Base-by-base conservation (phyloP, 2,888 invertebrate species). In the Tenthredo livida region DNA sequence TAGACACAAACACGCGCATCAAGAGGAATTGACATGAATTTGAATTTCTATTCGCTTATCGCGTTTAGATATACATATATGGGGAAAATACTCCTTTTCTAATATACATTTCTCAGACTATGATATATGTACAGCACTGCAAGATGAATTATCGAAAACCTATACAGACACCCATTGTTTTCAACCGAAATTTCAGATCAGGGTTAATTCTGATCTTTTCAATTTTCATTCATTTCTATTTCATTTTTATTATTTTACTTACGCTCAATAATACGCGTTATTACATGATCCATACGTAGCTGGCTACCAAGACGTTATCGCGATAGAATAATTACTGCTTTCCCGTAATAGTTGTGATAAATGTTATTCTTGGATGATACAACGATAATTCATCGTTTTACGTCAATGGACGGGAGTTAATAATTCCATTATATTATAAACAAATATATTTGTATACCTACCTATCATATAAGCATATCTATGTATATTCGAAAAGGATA, bases 21-120 rank as follows among this genome's bases (percentile, higher is more conserved):
- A 67, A 67, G 17, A 15, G 33, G 33, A 33, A 33, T 67, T 33
- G 33, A 67, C 67, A 33, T 33, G 15, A 17, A 33, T 67, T 67
- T 33, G 67, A 29, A 67, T 67, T 67, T 67, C 33, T 67, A 67
- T 67, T 67, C 67, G 33, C 67, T 33, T 67, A 67, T 67, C 67
- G 29, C 33, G 33, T 33, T 17, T 17, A 33, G 29, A 12, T 67
- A 33, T 67, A 33, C 29, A 29, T n/a, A n/a, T n/a, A n/a, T n/a
- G 33, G 21, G 15, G 67, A 10, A 25, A 61, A 25, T 21, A 15
- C 54, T 61, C 0, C 25, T 29, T 61, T 25, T 25, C 12, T 1
- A 0, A 25, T 29, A 61, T 5, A 29, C n/a, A 10, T 10, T 61
- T 61, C 25, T 9, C 21, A 61, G 47, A 47, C 47, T 25, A 10